A percentile compares a stretch with the other conserved stretches of the same genome.
phyloP scores from a whole-genome alignment of 2,113 vertebrate genomes.

The Lates calcarifer region DNA sequence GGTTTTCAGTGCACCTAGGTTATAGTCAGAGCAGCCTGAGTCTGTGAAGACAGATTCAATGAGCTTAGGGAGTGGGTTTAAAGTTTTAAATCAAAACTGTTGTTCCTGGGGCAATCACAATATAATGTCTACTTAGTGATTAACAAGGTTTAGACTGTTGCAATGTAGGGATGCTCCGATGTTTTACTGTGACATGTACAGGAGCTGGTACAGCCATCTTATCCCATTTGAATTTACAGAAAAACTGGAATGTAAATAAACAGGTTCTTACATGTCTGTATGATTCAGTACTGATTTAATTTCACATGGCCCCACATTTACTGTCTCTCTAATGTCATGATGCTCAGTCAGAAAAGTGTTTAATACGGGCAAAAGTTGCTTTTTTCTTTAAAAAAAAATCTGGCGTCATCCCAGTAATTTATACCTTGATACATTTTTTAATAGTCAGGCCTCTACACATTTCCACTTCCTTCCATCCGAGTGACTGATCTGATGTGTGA shows the following conservation, averaged over 20 bases:
- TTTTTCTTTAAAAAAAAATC: not conserved
- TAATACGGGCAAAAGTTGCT: not conserved
- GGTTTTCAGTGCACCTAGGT: not conserved
- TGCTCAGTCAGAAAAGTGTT: conserved; percentile 4
- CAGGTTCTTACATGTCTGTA: conserved; percentile 10
- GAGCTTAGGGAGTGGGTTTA: not conserved
- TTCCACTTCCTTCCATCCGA: not conserved
- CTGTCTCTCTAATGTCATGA: conserved; percentile 11
- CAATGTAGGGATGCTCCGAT: not conserved
- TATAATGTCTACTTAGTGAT: not conserved
- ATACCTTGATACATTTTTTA: not conserved
- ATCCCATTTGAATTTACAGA: not conserved
- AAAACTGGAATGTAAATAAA: conserved; percentile 4
- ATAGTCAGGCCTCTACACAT: not conserved
- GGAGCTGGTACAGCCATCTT: not conserved
- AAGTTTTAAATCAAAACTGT: conserved; percentile 3
- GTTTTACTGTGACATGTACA: not conserved
- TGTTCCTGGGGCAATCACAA: conserved; percentile 13
- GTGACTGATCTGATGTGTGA: not conserved
- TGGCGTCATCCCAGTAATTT: conserved; percentile 5
- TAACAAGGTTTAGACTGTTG: not conserved
- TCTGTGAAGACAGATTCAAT: conserved; percentile 17
- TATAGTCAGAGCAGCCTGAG: not conserved
- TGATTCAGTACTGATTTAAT: conserved; percentile 18
- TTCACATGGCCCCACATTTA: not conserved